Base-by-base conservation (phyloP, 2,888 invertebrate species). In the Onchidella celtica region DNA sequence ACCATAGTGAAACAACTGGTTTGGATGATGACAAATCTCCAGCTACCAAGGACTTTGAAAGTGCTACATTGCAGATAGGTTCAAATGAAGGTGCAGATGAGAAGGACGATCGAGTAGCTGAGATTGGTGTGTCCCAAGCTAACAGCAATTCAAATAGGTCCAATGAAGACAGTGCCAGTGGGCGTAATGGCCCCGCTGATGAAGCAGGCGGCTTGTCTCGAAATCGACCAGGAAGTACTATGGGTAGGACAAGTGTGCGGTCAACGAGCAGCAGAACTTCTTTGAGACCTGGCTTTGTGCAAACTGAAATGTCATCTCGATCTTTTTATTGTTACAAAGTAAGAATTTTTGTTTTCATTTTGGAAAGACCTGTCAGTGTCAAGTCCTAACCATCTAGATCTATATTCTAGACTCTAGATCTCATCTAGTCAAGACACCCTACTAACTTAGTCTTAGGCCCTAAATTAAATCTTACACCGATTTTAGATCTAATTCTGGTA, bases 281-380 rank as follows among this genome's bases (percentile, higher is more conserved):
- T n/a, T 24, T 68, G 34, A 9, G 36, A 27, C 77, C 77, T 57
- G 77, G 77, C 2, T 29, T 47, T 57, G 57, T 77, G 17, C 77
- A 77, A 55, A 55, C 66, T 29, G 77, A 77, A 11, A 36, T 77
- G n/a, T 77, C 77, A 66, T 66, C 77, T 17, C 29, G 77, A n/a
- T 77, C 77, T 1, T 77, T 55, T 55, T 77, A 77, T 24, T 77
- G 77, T 36, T 77, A 77, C 34, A 77, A 77, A 55, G 77, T 77
- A 76, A 9, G 40, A n/a, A n/a, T n/a, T n/a, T n/a, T n/a, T n/a
- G n/a, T n/a, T n/a, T n/a, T n/a, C n/a, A n/a, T n/a, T n/a, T n/a
- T n/a, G n/a, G n/a, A n/a, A n/a, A n/a, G n/a, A n/a, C n/a, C n/a
- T n/a, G n/a, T n/a, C n/a, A n/a, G n/a, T n/a, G n/a, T n/a, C n/a